phyloP scores from a whole-genome alignment of 2,888 invertebrate genomes.

The Uropetala carovei region DNA sequence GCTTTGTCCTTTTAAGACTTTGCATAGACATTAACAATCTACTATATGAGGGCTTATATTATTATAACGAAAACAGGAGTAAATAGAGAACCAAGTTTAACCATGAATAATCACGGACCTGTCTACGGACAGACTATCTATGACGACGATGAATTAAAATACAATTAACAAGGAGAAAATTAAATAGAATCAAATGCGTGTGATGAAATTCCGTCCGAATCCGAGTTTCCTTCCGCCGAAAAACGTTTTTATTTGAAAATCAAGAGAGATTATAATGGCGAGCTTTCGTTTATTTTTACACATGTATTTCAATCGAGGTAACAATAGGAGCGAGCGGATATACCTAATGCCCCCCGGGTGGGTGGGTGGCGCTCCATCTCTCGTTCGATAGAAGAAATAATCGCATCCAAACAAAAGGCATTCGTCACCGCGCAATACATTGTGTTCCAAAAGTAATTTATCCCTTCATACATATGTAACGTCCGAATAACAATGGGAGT shows the following conservation, averaged over 20 bases:
- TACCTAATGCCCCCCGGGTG: conserved; percentile 28
- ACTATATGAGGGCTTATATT: no score
- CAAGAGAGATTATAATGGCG: background rate
- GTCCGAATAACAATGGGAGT: conserved; percentile 32
- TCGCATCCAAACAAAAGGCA: conserved; percentile 34
- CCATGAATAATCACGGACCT: no score
- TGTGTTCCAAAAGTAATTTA: conserved; percentile 48
- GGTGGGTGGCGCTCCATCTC: background rate
- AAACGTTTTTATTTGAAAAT: background rate
- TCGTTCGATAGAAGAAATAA: conserved; percentile 22
- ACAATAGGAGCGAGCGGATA: conserved; percentile 13
- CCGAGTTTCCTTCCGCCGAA: background rate
- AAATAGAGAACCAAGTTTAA: no score
- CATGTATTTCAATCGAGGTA: conserved; percentile 26
- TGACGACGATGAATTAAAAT: no score
- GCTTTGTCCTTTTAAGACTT: no score
- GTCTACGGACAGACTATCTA: no score
- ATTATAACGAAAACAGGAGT: no score
- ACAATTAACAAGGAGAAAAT: background rate
- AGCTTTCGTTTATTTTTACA: background rate
- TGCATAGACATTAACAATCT: background rate
- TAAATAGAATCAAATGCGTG: no score
- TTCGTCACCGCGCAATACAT: conserved; percentile 30
- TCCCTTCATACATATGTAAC: conserved; percentile 49
- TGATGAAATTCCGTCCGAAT: background rate